Base-by-base conservation (phyloP, 2,888 invertebrate species). In the Aplocera efformata region DNA sequence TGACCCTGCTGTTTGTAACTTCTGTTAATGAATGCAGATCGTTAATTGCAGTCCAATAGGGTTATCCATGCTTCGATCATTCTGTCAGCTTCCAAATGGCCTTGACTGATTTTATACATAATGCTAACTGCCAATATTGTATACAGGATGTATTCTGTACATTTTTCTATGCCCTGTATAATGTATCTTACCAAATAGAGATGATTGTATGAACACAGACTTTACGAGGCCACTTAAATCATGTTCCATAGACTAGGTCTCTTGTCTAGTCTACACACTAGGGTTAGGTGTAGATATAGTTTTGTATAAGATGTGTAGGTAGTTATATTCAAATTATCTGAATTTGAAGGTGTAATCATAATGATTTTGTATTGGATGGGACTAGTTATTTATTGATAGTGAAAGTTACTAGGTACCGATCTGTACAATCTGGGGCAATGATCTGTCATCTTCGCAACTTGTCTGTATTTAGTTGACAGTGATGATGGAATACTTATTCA, bases 301-400 rank as follows among this genome's bases (percentile, higher is more conserved):
- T 83, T 82, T 80, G 58, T 82, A 80, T 81, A 82, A 83, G 72
- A 72, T 60, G 59, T 70, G 83, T 85, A 84, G 85, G 65, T 85
- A 84, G 83, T 66, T 71, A 72, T 83, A 80, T 79, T 83, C 74
- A 80, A 84, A 83, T 85, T 71, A 72, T 73, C 72, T 59, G 60
- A 52, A 47, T 48, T 47, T 28, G 9, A 29, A 28, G 39, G 27
- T 32, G 38, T 42, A 27, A 52, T 44, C 40, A 32, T 56, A 34
- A 44, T 47, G 35, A 52, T 54, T 38, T 38, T 38, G 23, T 23
- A 29, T 9, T 7, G 6, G n/a, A 22, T 22, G n/a, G 1, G 1
- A 22, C 7, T 6, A 22, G 1, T 7, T 22, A 20, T 9, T 23
- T 10, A 23, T 32, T 9, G 6, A 30, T 0, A 17, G 13, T 3